These are phyloP conservation scores for Haliclystus octoradiatus DNA, from an alignment of 30 jellyfish, hydroid and myxozoan species.

Conservation along the genomic window DNA sequence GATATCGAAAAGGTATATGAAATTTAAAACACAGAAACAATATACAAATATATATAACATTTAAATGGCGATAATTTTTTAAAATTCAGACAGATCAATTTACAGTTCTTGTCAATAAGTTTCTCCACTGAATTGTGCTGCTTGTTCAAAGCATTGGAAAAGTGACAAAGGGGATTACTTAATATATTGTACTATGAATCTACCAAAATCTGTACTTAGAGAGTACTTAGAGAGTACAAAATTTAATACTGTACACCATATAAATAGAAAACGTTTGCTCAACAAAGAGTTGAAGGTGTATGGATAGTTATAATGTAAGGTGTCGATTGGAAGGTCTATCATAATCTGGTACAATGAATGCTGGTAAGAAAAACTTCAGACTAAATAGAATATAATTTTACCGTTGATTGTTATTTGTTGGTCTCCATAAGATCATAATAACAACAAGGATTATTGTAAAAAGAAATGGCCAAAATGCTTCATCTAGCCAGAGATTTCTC, in stretches of 20 bases:
- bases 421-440: conserved; percentile 81
- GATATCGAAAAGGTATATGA: no score
- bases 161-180: no score
- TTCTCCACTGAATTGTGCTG: no score
- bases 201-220: no score
- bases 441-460: conserved; percentile 51
- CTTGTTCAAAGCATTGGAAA: no score
- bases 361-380: background rate
- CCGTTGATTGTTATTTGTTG: conserved; percentile 81
- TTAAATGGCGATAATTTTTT: no score
- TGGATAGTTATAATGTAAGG: background rate
- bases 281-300: background rate
- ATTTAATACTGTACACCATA: background rate
- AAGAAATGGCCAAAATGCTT: conserved; percentile 83
- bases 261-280: background rate
- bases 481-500: conserved; percentile 72
- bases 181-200: no score
- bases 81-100: no score
- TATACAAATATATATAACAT: no score
- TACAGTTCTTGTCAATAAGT: no score
- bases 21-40: no score
- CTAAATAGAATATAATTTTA: background rate
- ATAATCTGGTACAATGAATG: background rate
- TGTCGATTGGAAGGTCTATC: background rate
- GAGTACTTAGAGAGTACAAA: background rate